These are phyloP conservation scores for Melanargia galathea DNA, from an alignment of 2,888 invertebrate species.

Conservation along the genomic window DNA sequence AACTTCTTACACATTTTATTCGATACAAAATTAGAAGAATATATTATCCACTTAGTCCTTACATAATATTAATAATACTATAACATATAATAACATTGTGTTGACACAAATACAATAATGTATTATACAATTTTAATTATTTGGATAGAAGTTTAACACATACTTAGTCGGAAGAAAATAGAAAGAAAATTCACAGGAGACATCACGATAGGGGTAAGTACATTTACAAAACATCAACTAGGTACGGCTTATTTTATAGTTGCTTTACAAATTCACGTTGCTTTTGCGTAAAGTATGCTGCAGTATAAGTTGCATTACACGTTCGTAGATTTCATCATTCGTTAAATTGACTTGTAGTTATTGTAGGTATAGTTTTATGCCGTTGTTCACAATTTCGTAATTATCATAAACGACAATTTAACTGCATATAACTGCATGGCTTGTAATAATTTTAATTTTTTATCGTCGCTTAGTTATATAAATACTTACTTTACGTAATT, in stretches of 20 bases:
- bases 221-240: slow-evolving; percentile 23
- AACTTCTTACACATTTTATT: slow-evolving; percentile 58
- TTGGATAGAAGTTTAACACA: slow-evolving; percentile 51
- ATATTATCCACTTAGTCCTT: slow-evolving; percentile 80
- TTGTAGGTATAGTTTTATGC: slow-evolving; percentile 42
- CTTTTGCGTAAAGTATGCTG: slow-evolving; percentile 33
- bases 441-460: background rate
- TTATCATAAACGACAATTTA: slow-evolving; percentile 24
- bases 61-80: slow-evolving; percentile 70
- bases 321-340: slow-evolving; percentile 48
- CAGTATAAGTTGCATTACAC: slow-evolving; percentile 30
- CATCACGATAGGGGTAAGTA: slow-evolving; percentile 33
- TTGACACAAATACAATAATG: slow-evolving; percentile 37
- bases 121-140: slow-evolving; percentile 49
- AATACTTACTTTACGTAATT: background rate
- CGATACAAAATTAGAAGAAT: slow-evolving; percentile 82
- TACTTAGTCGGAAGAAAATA: slow-evolving; percentile 41
- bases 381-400: slow-evolving; percentile 27
- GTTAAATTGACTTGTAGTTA: slow-evolving; percentile 72
- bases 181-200: slow-evolving; percentile 37
- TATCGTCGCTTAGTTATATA: slow-evolving; percentile 12
- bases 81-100: slow-evolving; percentile 40
- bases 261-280: slow-evolving; percentile 24
- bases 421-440: background rate
- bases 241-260: slow-evolving; percentile 33